These are phyloP conservation scores for Cryptotermes secundus DNA, from an alignment of 1,140 invertebrate species.

Conservation along the genomic window DNA sequence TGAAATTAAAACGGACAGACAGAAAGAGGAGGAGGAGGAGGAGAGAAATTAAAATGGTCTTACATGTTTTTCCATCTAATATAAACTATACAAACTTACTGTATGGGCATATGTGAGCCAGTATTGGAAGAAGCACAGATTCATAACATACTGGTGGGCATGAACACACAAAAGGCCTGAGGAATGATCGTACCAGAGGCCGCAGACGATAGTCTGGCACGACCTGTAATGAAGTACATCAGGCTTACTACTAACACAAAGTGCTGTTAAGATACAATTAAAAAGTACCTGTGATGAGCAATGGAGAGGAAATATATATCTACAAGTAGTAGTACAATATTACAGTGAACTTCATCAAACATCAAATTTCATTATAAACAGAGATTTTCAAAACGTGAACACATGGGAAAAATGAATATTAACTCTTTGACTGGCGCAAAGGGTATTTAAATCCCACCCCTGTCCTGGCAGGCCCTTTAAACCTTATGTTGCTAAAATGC, in stretches of 20 bases:
- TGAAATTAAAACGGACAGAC: no score
- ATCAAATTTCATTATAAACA: no score
- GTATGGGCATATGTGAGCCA: slow-evolving; percentile 72
- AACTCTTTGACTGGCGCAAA: no score
- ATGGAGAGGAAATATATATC: neutral
- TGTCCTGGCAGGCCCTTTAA: no score
- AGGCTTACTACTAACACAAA: neutral
- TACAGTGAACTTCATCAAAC: neutral
- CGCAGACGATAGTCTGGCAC: slow-evolving; percentile 84
- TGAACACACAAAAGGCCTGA: slow-evolving; percentile 81
- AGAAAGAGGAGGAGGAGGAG: no score
- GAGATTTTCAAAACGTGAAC: no score
- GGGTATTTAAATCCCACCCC: no score
- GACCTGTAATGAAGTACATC: slow-evolving; percentile 46
- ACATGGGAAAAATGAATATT: no score
- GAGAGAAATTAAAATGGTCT: no score
- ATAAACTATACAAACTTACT: slow-evolving; percentile 55
- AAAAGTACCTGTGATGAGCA: neutral
- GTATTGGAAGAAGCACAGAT: slow-evolving; percentile 72
- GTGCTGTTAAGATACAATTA: neutral
- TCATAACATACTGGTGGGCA: slow-evolving; percentile 78
- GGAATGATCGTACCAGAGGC: slow-evolving; percentile 77
- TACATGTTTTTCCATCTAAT: no score
- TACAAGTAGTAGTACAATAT: neutral
- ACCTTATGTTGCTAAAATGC: no score